Evolutionary conservation across 2,888 invertebrate genomes (phyloP).

Genomic region (Phania funesta): DNA sequence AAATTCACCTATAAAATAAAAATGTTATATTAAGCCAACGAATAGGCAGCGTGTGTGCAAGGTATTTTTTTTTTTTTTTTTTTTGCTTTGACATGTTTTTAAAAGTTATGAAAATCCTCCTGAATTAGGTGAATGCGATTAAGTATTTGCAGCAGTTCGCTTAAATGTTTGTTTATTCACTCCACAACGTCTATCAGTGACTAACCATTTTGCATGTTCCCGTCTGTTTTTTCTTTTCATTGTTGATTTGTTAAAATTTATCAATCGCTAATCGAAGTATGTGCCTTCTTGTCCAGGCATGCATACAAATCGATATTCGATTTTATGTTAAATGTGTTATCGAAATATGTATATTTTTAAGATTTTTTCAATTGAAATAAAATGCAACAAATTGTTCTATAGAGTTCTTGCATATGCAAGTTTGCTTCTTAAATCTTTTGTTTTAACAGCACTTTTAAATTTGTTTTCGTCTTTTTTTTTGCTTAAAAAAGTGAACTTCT

Average conservation of each 20-base stretch:
- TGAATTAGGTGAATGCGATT: slow-evolving; percentile 3
- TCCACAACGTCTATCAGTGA: slow-evolving; percentile 25
- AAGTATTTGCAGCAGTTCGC: neutral
- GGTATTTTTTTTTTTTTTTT: slow-evolving; percentile 29
- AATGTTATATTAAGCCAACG: slow-evolving; percentile 1
- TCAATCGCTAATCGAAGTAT: neutral
- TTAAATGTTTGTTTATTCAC: neutral
- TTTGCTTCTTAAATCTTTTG: slow-evolving; percentile 41
- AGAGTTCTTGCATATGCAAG: neutral
- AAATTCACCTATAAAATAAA: slow-evolving; percentile 26
- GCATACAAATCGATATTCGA: slow-evolving; percentile 32
- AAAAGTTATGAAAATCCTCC: slow-evolving; percentile 3
- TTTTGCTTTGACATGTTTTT: too few species aligned
- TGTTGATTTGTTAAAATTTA: neutral
- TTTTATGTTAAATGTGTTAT: neutral
- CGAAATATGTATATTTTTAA: neutral
- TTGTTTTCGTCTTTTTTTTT: neutral
- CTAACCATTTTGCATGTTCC: slow-evolving; percentile 33
- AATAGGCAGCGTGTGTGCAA: slow-evolving; percentile 14
- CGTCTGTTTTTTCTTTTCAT: neutral
- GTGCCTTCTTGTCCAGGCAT: slow-evolving; percentile 43
- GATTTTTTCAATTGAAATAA: slow-evolving; percentile 4
- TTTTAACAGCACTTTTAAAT: neutral
- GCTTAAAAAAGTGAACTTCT: too few species aligned
- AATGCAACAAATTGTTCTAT: neutral